Conservation (phyloP, 64 coral and sea anemone genomes). For the Acropora tenuis region DNA sequence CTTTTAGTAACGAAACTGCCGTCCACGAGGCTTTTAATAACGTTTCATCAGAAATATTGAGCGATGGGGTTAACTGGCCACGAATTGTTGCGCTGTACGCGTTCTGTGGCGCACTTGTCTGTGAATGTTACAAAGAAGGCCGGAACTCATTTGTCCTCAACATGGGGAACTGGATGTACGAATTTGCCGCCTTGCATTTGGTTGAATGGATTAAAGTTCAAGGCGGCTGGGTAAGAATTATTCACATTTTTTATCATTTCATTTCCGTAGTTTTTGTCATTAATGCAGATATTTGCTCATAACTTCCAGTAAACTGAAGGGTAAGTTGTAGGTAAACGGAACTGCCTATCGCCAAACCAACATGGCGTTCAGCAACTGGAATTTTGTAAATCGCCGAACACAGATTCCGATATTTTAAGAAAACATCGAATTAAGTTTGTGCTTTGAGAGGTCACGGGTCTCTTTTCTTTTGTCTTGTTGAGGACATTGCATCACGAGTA, state of each 20-base stretch:
- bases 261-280: background rate
- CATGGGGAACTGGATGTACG: slow-evolving; percentile 92
- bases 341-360: background rate
- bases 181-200: slow-evolving; percentile 79
- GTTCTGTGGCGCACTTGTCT: slow-evolving; percentile 76
- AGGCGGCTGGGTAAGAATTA: slow-evolving; percentile 81
- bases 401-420: too few relatives aligned
- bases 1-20: slow-evolving; percentile 81
- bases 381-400: too few relatives aligned
- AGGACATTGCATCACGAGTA: background rate
- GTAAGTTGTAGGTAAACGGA: background rate
- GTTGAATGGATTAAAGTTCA: slow-evolving; percentile 84
- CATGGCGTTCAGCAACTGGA: too few relatives aligned
- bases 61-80: slow-evolving; percentile 87
- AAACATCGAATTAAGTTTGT: background rate
- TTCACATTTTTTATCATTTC: background rate
- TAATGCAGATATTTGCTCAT: background rate
- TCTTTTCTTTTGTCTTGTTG: background rate
- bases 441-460: background rate
- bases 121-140: slow-evolving; percentile 85
- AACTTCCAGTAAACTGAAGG: background rate
- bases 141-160: slow-evolving; percentile 81
- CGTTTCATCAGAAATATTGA: slow-evolving; percentile 84
- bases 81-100: slow-evolving; percentile 76
- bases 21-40: slow-evolving; percentile 86